A percentile compares a stretch with the other conserved stretches of the same genome.
Conservation (phyloP, 2,113 vertebrate species). For the Chionodraco myersi region DNA sequence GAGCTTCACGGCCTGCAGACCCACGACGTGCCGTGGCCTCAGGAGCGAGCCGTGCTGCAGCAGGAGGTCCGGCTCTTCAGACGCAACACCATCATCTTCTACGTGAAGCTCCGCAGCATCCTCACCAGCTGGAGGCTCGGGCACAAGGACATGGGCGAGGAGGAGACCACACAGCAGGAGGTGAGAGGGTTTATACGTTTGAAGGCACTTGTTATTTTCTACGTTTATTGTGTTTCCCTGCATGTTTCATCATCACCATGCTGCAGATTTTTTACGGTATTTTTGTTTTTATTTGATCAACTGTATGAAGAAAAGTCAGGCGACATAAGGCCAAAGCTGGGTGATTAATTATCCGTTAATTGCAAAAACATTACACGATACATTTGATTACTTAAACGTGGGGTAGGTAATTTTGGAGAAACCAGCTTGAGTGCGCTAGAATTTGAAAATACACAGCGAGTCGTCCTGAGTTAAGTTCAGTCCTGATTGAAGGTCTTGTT, state of each 20-base stretch:
- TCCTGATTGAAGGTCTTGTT: constrained; percentile 11
- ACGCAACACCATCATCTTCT: constrained; percentile 92
- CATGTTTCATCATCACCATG: too few species aligned
- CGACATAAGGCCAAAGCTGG: background rate
- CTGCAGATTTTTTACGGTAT: too few species aligned
- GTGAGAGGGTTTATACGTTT: constrained; percentile 71
- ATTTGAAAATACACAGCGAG: background rate
- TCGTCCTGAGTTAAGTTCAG: constrained; percentile 10
- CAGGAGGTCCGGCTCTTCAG: constrained; percentile 92
- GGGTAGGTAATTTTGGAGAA: too few species aligned
- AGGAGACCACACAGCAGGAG: constrained; percentile 81
- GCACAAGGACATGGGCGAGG: constrained; percentile 81
- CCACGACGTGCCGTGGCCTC: constrained; percentile 88
- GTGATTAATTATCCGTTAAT: background rate
- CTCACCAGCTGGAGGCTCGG: constrained; percentile 92
- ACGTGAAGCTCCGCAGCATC: constrained; percentile 94
- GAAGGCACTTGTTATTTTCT: too few species aligned
- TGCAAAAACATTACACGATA: background rate
- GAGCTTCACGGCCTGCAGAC: constrained; percentile 91
- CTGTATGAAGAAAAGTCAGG: too few species aligned
- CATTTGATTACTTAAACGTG: too few species aligned
- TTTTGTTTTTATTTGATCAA: too few species aligned
- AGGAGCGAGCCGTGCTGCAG: constrained; percentile 89
- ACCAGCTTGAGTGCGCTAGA: too few species aligned
- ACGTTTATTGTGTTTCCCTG: too few species aligned